Conservation (phyloP, 2,113 vertebrate genomes). For the Carassius carassius region DNA sequence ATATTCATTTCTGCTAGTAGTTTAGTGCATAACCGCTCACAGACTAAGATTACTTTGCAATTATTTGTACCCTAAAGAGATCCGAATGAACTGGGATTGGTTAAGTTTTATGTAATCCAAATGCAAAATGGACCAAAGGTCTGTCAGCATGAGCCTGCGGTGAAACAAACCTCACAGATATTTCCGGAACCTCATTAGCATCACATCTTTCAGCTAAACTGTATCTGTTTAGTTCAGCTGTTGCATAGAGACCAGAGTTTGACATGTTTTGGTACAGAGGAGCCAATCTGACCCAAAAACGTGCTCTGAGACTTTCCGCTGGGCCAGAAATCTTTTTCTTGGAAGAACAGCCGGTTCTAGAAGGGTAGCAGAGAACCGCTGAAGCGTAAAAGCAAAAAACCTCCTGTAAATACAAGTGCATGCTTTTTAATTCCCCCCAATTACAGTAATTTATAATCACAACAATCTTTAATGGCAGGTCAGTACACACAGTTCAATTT, state of each 20-base stretch:
- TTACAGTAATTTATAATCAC: constrained; percentile 53
- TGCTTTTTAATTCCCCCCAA: constrained; percentile 45
- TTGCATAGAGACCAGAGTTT: not conserved
- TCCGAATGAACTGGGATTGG: not conserved
- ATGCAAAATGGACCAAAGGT: not conserved
- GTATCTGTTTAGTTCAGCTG: constrained; percentile 11
- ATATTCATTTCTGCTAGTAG: not conserved
- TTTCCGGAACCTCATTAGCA: constrained; percentile 19
- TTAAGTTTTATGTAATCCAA: not conserved
- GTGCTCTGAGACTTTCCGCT: not conserved
- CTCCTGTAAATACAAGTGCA: constrained; percentile 39
- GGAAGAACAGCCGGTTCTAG: constrained; percentile 37
- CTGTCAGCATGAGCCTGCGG: not conserved
- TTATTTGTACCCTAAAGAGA: not conserved
- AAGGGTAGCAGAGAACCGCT: constrained; percentile 3
- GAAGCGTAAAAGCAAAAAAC: constrained; percentile 14
- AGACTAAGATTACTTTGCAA: not conserved
- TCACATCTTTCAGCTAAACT: not conserved
- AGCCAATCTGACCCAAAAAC: constrained; percentile 7
- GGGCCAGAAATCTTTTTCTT: constrained; percentile 30
- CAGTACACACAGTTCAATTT: constrained; percentile 7
- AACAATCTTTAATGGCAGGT: constrained; percentile 48
- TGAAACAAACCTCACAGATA: not conserved
- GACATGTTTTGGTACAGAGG: not conserved
- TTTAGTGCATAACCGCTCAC: not conserved